A percentile compares a stretch with the other conserved stretches of the same genome.
phyloP scores from a whole-genome alignment of 2,888 invertebrate genomes.

The Eilema caniola region DNA sequence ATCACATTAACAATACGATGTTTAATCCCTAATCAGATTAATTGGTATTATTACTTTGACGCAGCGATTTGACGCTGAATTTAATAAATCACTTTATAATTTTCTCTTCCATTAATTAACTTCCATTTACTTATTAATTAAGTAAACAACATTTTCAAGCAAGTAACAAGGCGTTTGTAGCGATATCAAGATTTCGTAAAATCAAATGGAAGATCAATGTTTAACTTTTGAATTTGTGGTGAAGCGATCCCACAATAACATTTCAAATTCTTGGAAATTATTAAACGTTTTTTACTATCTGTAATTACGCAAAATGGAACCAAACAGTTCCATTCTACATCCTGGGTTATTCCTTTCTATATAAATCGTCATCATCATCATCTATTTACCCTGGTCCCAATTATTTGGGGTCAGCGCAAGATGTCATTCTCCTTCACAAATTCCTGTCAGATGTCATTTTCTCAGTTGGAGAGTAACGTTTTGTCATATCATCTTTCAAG shows the following conservation, averaged over 20 bases:
- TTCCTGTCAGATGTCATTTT: no score
- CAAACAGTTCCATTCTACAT: no score
- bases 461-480: no score
- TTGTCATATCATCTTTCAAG: no score
- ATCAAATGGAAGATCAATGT: neutral
- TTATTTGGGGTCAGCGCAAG: no score
- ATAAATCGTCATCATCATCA: no score
- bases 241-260: neutral
- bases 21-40: neutral
- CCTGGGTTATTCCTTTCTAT: no score
- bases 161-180: neutral
- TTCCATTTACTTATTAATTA: constrained; percentile 1
- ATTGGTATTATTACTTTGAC: neutral
- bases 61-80: neutral
- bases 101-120: constrained; percentile 4
- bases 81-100: neutral
- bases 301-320: no score
- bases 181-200: neutral
- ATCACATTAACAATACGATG: neutral
- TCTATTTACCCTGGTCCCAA: no score
- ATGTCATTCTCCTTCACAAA: no score
- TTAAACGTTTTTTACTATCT: no score
- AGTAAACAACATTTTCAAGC: neutral
- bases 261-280: no score
- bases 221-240: neutral